phyloP scores from a whole-genome alignment of 1,140 invertebrate species.

The Bradysia coprophila region DNA sequence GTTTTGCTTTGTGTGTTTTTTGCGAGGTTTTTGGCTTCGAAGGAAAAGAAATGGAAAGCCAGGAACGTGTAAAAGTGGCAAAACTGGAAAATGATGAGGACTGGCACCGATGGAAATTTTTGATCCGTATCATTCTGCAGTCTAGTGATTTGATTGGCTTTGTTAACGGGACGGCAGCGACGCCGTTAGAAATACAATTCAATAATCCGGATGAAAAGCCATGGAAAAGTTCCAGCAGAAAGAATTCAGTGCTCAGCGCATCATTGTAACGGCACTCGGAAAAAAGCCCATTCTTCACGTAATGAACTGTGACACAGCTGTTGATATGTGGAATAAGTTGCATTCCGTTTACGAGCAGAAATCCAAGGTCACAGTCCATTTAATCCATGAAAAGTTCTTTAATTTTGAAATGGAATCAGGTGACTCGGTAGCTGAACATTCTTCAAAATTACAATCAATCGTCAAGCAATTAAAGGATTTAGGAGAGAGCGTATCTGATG shows the following conservation, averaged over 20 bases:
- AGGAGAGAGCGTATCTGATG: constrained; percentile 9
- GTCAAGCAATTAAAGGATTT: constrained; percentile 9
- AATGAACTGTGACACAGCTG: constrained; percentile 12
- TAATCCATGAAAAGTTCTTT: constrained; percentile 18
- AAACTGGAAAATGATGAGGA: constrained; percentile 6
- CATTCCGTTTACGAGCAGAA: constrained; percentile 18
- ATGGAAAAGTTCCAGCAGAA: constrained; percentile 5
- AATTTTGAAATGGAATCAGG: constrained; percentile 6
- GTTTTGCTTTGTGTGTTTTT: no score
- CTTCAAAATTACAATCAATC: constrained; percentile 8
- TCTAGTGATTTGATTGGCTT: constrained; percentile 6
- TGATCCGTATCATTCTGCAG: constrained; percentile 6
- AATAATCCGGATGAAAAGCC: background rate
- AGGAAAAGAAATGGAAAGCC: no score
- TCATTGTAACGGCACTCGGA: constrained; percentile 10
- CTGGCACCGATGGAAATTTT: constrained; percentile 11
- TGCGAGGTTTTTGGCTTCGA: no score
- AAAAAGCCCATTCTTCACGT: constrained; percentile 14
- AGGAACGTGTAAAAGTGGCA: background rate
- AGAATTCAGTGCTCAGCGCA: constrained; percentile 9
- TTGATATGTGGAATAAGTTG: constrained; percentile 20
- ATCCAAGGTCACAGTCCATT: constrained; percentile 15
- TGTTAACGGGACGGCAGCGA: constrained; percentile 2
- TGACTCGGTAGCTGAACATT: constrained; percentile 7
- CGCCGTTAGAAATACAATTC: background rate